A percentile compares a stretch with the other conserved stretches of the same genome.
phyloP scores from a whole-genome alignment of 2,888 invertebrate species.

The Aspidapion aeneum region DNA sequence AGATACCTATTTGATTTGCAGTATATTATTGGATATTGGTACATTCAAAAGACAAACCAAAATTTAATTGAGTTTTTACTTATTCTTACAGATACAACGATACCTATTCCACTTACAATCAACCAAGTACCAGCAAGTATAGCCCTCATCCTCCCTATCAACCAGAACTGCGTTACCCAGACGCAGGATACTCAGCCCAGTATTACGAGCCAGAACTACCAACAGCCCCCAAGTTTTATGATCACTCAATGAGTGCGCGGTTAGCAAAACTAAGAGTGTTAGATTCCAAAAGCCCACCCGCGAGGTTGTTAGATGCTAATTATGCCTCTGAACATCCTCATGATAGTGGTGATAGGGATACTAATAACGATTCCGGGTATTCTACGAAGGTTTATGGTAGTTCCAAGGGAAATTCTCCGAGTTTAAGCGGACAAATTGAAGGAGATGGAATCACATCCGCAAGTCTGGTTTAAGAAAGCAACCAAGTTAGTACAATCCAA shows the following conservation, averaged over 20 bases:
- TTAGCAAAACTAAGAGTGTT: conserved; percentile 43
- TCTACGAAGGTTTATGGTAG: conserved; percentile 79
- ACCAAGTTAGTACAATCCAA: too few relatives aligned
- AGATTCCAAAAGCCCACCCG: conserved; percentile 28
- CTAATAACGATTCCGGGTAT: conserved; percentile 82
- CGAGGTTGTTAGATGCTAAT: conserved; percentile 38
- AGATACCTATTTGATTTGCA: too few relatives aligned
- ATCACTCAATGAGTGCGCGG: conserved; percentile 38
- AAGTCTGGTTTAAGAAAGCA: neutral
- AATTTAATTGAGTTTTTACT: too few relatives aligned
- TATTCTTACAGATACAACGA: conserved; percentile 27
- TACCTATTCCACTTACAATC: conserved; percentile 23
- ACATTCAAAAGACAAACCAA: too few relatives aligned
- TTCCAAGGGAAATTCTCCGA: conserved; percentile 74
- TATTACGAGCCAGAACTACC: conserved; percentile 30
- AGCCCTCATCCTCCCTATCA: conserved; percentile 25
- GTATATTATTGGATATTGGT: too few relatives aligned
- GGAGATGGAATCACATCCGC: neutral
- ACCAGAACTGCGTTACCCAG: conserved; percentile 27
- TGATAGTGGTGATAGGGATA: conserved; percentile 56
- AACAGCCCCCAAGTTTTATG: conserved; percentile 27
- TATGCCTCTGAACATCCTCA: conserved; percentile 23
- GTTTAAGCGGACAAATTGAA: conserved; percentile 52
- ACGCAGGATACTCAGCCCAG: conserved; percentile 11
- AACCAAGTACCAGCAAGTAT: conserved; percentile 27